These are phyloP conservation scores for Mimachlamys varia DNA, from an alignment of 2,888 invertebrate genomes.

Conservation along the genomic window DNA sequence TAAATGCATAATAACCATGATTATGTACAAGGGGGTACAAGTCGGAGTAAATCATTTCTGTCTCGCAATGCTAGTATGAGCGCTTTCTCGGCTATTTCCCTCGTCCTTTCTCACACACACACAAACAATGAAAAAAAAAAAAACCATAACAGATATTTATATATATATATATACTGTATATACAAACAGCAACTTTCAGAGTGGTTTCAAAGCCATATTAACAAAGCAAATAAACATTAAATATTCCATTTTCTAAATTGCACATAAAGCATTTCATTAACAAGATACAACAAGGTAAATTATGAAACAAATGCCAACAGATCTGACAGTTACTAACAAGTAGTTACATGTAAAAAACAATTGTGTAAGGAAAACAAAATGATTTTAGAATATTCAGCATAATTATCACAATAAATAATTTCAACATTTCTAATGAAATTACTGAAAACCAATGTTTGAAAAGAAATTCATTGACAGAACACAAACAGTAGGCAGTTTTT, in stretches of 20 bases:
- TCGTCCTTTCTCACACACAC: not conserved
- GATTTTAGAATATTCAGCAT: not conserved
- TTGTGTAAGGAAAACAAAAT: not conserved
- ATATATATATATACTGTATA: slow-evolving; percentile 16
- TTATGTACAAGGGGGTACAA: slow-evolving; percentile 1
- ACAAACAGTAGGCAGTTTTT: not conserved
- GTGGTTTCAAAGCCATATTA: slow-evolving; percentile 29
- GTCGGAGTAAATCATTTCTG: not conserved
- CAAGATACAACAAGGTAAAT: not conserved
- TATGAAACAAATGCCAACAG: not conserved
- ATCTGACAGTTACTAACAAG: not conserved
- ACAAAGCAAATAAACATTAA: slow-evolving; percentile 28
- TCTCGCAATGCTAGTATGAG: not conserved
- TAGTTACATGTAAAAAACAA: no score
- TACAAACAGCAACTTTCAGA: not conserved
- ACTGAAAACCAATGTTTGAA: not conserved
- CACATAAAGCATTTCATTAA: slow-evolving; percentile 18
- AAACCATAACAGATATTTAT: slow-evolving; percentile 7
- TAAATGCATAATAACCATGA: slow-evolving; percentile 15
- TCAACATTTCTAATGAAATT: not conserved
- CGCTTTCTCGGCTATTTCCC: not conserved
- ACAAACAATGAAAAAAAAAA: no score
- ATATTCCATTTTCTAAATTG: slow-evolving; percentile 18
- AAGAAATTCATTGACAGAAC: not conserved
- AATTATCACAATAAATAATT: not conserved